phyloP scores from a whole-genome alignment of 2,797 vertebrate genomes.

The Poecilia velifera region DNA sequence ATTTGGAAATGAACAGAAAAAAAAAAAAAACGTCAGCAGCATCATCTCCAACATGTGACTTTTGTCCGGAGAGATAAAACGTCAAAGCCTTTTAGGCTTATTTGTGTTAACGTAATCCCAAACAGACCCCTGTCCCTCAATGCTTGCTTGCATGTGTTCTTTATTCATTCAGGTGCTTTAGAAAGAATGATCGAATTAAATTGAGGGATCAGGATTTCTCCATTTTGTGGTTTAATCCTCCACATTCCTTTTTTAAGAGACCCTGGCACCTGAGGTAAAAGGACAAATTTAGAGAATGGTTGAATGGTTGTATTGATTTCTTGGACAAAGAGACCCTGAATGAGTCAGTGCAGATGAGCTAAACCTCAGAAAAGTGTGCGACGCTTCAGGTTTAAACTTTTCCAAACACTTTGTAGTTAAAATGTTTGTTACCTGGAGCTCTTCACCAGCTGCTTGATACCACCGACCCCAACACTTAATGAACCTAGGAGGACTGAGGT shows the following conservation, averaged over 20 bases:
- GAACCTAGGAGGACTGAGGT: constrained; percentile 37
- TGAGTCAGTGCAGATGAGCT: constrained; percentile 43
- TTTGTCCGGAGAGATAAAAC: constrained; percentile 25
- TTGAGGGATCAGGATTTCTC: constrained; percentile 54
- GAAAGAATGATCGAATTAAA: constrained; percentile 57
- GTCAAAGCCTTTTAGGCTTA: constrained; percentile 26
- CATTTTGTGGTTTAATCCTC: constrained; percentile 51
- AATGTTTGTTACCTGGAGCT: constrained; percentile 67
- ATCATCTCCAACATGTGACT: constrained; percentile 39
- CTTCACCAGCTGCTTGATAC: constrained; percentile 25
- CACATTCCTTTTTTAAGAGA: constrained; percentile 26
- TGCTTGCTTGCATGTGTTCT: constrained; percentile 23
- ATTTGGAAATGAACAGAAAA: constrained; percentile 41
- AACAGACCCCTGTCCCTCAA: neutral
- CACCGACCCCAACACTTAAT: constrained; percentile 40
- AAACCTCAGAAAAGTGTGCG: constrained; percentile 31
- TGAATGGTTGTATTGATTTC: constrained; percentile 37
- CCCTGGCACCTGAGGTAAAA: constrained; percentile 22
- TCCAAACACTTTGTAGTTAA: constrained; percentile 21
- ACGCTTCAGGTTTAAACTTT: constrained; percentile 40
- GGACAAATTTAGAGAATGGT: constrained; percentile 24
- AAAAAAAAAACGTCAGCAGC: constrained; percentile 41
- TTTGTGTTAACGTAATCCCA: constrained; percentile 40
- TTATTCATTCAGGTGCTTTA: constrained; percentile 59
- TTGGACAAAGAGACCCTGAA: constrained; percentile 15